Percentiles rank a stretch among this genome's conserved stretches.
Conservation (phyloP, 1,140 invertebrate genomes). For the Colletes latitarsis region DNA sequence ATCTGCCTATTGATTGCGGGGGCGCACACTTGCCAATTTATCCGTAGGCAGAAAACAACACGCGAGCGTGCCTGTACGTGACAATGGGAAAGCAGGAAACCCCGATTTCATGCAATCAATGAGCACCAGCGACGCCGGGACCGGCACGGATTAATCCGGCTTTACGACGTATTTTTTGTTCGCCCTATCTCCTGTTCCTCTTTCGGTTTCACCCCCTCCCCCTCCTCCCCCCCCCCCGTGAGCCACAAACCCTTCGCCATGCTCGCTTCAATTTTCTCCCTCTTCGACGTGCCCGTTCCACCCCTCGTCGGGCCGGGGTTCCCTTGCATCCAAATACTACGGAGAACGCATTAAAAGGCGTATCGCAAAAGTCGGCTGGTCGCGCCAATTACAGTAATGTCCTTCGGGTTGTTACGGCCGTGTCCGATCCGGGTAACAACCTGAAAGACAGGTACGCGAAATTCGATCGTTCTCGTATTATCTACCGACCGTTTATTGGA, state of each 20-base stretch:
- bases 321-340: conserved; percentile 38
- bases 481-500: too few relatives aligned
- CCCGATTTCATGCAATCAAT: conserved; percentile 71
- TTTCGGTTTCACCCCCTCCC: background rate
- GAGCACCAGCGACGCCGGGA: conserved; percentile 60
- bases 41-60: conserved; percentile 66
- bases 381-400: conserved; percentile 42
- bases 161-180: conserved; percentile 60
- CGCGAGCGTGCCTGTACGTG: conserved; percentile 56
- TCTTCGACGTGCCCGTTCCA: background rate
- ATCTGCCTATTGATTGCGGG: conserved; percentile 71
- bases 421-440: too few relatives aligned
- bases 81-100: conserved; percentile 70
- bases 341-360: conserved; percentile 42
- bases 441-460: too few relatives aligned
- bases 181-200: conserved; percentile 19
- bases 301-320: background rate
- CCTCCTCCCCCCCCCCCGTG: background rate
- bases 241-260: background rate
- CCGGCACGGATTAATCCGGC: conserved; percentile 60
- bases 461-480: too few relatives aligned
- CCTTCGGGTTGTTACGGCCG: background rate
- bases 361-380: conserved; percentile 39
- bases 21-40: conserved; percentile 72
- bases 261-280: conserved; percentile 9